Base-by-base conservation (phyloP, 2,113 vertebrate genomes). In the Salvelinus fontinalis region DNA sequence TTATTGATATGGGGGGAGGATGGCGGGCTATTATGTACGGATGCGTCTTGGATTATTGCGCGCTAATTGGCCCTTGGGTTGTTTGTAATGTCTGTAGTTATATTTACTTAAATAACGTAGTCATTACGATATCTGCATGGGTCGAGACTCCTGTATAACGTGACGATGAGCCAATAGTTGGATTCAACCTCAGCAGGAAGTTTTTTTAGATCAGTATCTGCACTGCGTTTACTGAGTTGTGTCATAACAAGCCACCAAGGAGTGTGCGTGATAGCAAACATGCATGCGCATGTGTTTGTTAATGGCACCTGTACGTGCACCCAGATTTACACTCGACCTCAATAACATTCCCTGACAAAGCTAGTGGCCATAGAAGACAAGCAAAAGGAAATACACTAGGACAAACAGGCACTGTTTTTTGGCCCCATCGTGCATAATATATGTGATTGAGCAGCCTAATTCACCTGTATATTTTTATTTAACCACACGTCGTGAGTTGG, bases 371-470 rank as follows among this genome's bases (percentile, higher is more conserved):
- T 22, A 18, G 34, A 34, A 51, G 24, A 67, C 44, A 69, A 13
- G 29, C 29, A 44, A 34, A 11, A 20, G 7, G 29, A 69, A 18
- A 69, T 44, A 69, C 67, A n/a, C 31, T 8, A 18, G 34, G 48
- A 66, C 8, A 65, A 24, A 18, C 71, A 65, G 34, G 69, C 39
- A 64, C 51, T 44, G 18, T n/a, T 39, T 12, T 27, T 84, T 73
- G 60, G 20, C 34, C 67, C 48, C 18, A 65, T 64, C 7, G 34
- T 34, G 39, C 79, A 79, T 79, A 80, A 80, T 72, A 62, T 70
- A 51, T 70, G n/a, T 74, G 87, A 89, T 89, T 85, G 81, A 80
- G 75, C 51, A 27, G 62, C 22, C 83, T 79, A 87, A 91, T 90
- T 87, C 49, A 75, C 74, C 64, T 79, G 77, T 79, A 75, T 84